Evolutionary conservation across 2,797 vertebrate species (phyloP), one percentile per base, ranked within the genome.

Genomic region (Sebastes oblongus): DNA sequence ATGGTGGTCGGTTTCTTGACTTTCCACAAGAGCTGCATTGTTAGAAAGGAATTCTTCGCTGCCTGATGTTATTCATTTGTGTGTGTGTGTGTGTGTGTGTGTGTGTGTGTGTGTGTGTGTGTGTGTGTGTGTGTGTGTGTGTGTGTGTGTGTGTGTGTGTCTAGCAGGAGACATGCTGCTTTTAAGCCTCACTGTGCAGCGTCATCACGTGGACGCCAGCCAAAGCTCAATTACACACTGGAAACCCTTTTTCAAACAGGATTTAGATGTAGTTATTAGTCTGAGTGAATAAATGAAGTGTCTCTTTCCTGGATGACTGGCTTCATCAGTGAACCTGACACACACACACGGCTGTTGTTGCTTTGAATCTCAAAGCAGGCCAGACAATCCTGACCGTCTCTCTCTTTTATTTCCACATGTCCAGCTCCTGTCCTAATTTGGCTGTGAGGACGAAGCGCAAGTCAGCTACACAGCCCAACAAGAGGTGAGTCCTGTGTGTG

Each of bases 341-440:
- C 46, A n/a, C 50, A 52, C 50, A 52, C 50, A 50, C 20, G 14
- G 36, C 52, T 60, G 58, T 13, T 36, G 16, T 30, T 86, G 55
- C 59, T 88, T 87, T 83, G 64, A 88, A 72, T 86, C 72, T 83
- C 74, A 86, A 78, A 80, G 80, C 30, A 61, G 50, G 14, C 16
- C 29, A 46, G 34, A 34, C 42, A 66, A 46, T 68, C 81, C 77
- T 84, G 66, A 56, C 56, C 2, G 1, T 29, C 36, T 66, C 29
- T 72, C 36, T 72, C 39, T 56, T 6, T 70, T 65, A 11, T 82
- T 81, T 70, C 32, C 58, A 69, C 81, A 80, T 12, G 24, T 86
- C 72, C 72, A 80, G 80, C 27, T 88, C 78, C 84, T 66, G 75
- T 67, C 68, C 78, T 78, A 29, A 77, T 89, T 90, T 83, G 72